Base-by-base conservation (phyloP, 2,888 invertebrate genomes). In the Hydropsyche betteni region DNA sequence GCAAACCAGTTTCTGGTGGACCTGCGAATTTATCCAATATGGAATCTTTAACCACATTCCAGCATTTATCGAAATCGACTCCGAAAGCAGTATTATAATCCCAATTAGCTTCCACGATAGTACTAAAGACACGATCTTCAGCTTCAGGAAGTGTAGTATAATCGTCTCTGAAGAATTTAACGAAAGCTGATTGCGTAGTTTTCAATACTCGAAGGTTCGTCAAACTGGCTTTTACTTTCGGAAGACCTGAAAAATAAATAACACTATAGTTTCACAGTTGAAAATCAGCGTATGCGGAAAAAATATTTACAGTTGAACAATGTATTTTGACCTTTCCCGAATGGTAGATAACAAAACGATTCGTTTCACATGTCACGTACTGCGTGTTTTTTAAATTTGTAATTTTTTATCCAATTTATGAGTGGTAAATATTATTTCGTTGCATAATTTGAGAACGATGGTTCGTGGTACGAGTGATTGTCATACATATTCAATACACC, bases 111-210 rank as follows among this genome's bases (percentile, higher is more conserved):
- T 91, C 90, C 1, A 94, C 93, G 8, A 92, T 87, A 0, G 94
- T 94, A 84, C 93, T 88, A 82, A 93, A 92, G 81, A 94, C 90
- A 79, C 94, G 88, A 83, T 94, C 94, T 64, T 91, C 89, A 55
- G 91, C 89, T 83, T 94, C 94, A 0, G 92, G 89, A 24, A 94
- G 85, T 0, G 93, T 92, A 36, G 93, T 90, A 83, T 91, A 94
- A 81, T 93, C 94, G 81, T 94, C 94, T 82, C 91, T 89, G 33
- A 93, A 90, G 81, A 94, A 94, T 83, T 94, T 92, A 2, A 90
- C 91, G 82, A 94, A 94, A 0, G 93, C 90, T 0, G 94, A 94
- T 82, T 94, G 92, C 0, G 94, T 94, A 0, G 94, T 94, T 84
- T 94, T 94, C 78, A 94, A 84, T 0, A 94, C 91, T 55, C 93